Conservation (phyloP, 1,140 invertebrate species). For the Adoxophyes honmai region DNA sequence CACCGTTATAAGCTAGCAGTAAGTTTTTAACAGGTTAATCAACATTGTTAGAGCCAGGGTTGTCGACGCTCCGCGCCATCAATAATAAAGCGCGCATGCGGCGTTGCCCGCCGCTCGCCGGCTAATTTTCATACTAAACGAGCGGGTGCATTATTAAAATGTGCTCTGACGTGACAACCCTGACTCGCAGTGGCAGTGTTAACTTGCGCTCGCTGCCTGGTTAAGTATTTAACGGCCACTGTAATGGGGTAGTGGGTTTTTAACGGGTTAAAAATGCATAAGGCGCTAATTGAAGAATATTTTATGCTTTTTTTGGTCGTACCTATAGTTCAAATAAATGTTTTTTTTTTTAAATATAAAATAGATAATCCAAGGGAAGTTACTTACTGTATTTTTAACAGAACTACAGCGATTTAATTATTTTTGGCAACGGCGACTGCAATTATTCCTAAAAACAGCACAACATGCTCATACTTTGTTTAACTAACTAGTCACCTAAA, state of each 20-base stretch:
- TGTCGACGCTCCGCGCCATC: conserved; percentile 31
- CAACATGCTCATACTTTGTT: too few species aligned
- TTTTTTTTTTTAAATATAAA: too few species aligned
- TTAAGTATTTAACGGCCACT: conserved; percentile 40
- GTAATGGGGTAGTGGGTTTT: conserved; percentile 24
- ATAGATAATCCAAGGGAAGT: too few species aligned
- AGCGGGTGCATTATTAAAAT: conserved; percentile 71
- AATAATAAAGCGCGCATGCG: conserved; percentile 46
- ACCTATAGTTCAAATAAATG: too few species aligned
- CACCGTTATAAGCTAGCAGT: background rate
- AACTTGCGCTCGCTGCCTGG: conserved; percentile 42
- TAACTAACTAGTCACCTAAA: too few species aligned
- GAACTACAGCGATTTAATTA: too few species aligned
- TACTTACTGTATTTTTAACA: too few species aligned
- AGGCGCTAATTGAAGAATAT: too few species aligned
- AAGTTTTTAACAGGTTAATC: conserved; percentile 10
- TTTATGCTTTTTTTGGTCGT: too few species aligned
- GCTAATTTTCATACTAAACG: conserved; percentile 74
- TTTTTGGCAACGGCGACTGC: too few species aligned
- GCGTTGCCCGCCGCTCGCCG: conserved; percentile 37
- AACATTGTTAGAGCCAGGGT: conserved; percentile 1
- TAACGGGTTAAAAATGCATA: conserved; percentile 13
- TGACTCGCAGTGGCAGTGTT: conserved; percentile 46
- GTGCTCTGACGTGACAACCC: conserved; percentile 53
- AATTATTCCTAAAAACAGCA: too few species aligned